Base-by-base conservation (phyloP, 2,113 vertebrate genomes). In the Nothocercus nigrocapillus region DNA sequence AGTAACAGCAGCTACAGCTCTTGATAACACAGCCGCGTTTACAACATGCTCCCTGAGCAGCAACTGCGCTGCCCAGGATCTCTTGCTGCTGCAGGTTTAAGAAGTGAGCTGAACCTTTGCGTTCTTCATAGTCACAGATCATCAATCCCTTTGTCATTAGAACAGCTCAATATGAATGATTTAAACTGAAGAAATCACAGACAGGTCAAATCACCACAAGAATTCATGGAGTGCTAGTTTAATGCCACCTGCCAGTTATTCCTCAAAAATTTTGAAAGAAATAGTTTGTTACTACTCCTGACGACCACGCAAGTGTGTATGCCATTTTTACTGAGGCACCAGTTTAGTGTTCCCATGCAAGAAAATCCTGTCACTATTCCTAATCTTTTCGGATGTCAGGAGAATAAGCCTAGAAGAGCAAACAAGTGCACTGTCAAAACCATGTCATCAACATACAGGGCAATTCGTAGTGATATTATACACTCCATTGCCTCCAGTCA, bases 381-480 rank as follows among this genome's bases (percentile, higher is more conserved):
- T 98, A 97, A 98, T 95, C 97, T 95, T 83, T 80, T 75, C 7
- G 75, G 94, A 97, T 93, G 94, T 88, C 90, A 95, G 94, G 93
- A 82, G 88, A 97, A 95, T 91, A 93, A 95, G 82, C 81, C 95
- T 85, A 93, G 64, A 93, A 95, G 93, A 98, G 95, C 95, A 95
- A 96, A 98, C 96, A 94, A 96, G 95, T 86, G 93, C 93, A 94
- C 93, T 95, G 96, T 95, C 94, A 96, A 97, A 97, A 95, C 80
- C 67, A 49, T 97, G 96, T 95, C 96, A 97, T 95, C 96, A 93
- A 95, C 84, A 86, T 72, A 93, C 88, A 89, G 90, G 88, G 74
- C 89, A 92, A 91, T 95, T 94, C 28, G 28, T 94, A 91, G 93
- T 96, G 89, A 86, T 93, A 94, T 97, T 96, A 97, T 70, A 97